These are phyloP conservation scores for Bellardia bayeri DNA, from an alignment of 2,888 invertebrate species.

Conservation along the genomic window DNA sequence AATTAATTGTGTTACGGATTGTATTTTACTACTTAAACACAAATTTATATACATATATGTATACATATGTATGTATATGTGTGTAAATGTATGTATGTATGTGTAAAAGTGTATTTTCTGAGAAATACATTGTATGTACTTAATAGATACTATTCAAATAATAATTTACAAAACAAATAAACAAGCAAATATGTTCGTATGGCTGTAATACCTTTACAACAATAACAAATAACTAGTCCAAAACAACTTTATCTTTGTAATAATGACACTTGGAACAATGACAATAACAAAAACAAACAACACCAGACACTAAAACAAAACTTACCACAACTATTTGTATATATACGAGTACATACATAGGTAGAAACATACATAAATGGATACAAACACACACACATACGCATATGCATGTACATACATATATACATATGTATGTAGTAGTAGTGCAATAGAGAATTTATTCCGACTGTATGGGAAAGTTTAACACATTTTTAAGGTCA, in stretches of 20 bases:
- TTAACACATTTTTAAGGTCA: slow-evolving; percentile 27
- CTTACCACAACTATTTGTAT: neutral
- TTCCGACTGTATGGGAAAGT: neutral
- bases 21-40: too few relatives aligned
- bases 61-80: too few relatives aligned
- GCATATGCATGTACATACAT: too few relatives aligned
- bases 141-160: neutral
- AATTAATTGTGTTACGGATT: neutral
- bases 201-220: neutral
- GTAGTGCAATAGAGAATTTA: neutral
- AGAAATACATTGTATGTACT: neutral
- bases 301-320: neutral
- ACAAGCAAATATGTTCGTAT: neutral
- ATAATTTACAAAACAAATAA: neutral
- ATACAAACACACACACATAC: too few relatives aligned
- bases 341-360: too few relatives aligned
- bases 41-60: too few relatives aligned
- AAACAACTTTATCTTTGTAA: slow-evolving; percentile 29
- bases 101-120: too few relatives aligned
- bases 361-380: too few relatives aligned
- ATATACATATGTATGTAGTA: too few relatives aligned
- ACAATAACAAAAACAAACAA: slow-evolving; percentile 19
- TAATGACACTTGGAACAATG: slow-evolving; percentile 28
- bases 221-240: slow-evolving; percentile 11
- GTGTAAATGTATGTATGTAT: too few relatives aligned